phyloP scores from a whole-genome alignment of 1,140 invertebrate genomes.

The Ceratosolen fusciceps region DNA sequence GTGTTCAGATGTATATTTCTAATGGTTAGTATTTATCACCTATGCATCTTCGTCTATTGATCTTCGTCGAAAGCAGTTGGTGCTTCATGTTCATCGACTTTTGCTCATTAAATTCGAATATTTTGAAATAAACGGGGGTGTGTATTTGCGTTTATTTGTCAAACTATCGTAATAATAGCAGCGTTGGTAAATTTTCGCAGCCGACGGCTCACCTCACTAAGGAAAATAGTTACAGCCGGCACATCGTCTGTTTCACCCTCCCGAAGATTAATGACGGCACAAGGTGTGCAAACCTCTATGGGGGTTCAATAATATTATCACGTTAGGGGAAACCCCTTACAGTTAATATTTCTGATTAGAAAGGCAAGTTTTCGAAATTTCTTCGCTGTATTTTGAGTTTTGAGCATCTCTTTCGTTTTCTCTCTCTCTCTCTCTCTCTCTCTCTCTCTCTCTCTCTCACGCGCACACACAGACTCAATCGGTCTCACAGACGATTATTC shows the following conservation, averaged over 20 bases:
- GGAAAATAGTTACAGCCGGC: background rate
- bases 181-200: background rate
- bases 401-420: conserved; percentile 5
- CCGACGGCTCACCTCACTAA: background rate
- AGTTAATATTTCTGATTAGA: background rate
- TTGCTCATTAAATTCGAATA: background rate
- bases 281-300: background rate
- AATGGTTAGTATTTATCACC: background rate
- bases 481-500: too few relatives aligned
- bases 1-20: background rate
- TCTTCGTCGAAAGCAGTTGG: conserved; percentile 9
- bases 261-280: background rate
- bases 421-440: conserved; percentile 24
- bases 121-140: background rate
- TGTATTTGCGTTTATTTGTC: background rate
- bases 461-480: background rate
- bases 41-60: conserved; percentile 40
- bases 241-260: background rate
- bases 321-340: background rate
- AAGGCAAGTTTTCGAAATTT: conserved; percentile 4
- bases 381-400: conserved; percentile 10
- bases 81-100: conserved; percentile 1
- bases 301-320: background rate
- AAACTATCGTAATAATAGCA: background rate
- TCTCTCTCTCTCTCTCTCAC: conserved; percentile 3